A percentile compares a stretch with the other conserved stretches of the same genome.
These are phyloP conservation scores for Vombatus ursinus DNA, from an alignment of 2,113 vertebrate genomes.

Conservation along the genomic window DNA sequence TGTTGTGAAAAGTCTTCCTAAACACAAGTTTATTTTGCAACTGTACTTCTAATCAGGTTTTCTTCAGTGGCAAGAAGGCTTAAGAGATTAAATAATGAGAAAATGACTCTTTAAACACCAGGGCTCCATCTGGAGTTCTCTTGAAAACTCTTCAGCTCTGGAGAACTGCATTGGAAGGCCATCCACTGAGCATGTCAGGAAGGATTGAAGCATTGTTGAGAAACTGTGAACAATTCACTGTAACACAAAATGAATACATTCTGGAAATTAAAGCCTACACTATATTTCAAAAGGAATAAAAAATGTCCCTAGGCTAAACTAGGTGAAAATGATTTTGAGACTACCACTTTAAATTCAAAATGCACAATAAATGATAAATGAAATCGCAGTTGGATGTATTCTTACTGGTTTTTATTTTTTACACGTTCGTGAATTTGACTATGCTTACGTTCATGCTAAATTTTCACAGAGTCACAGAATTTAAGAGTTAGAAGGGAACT, in stretches of 20 bases:
- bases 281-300: slow-evolving; percentile 39
- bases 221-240: slow-evolving; percentile 55
- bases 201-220: slow-evolving; percentile 63
- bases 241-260: slow-evolving; percentile 60
- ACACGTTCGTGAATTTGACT: slow-evolving; percentile 18
- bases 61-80: slow-evolving; percentile 49
- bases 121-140: slow-evolving; percentile 68
- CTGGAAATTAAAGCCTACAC: slow-evolving; percentile 58
- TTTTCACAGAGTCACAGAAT: slow-evolving; percentile 32
- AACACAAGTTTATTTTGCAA: slow-evolving; percentile 56
- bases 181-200: slow-evolving; percentile 46
- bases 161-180: slow-evolving; percentile 49
- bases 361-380: slow-evolving; percentile 29
- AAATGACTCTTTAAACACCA: slow-evolving; percentile 65
- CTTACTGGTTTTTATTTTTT: slow-evolving; percentile 8
- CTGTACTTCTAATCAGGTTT: slow-evolving; percentile 48
- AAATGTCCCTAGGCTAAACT: slow-evolving; percentile 31
- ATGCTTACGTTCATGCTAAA: slow-evolving; percentile 62
- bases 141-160: slow-evolving; percentile 67
- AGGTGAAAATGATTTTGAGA: slow-evolving; percentile 43
- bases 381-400: slow-evolving; percentile 4
- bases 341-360: slow-evolving; percentile 9
- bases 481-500: not conserved
- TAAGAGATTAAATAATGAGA: slow-evolving; percentile 74
- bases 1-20: slow-evolving; percentile 28